phyloP scores from a whole-genome alignment of 2,888 invertebrate genomes.

The Hydrotaea cyrtoneurina region DNA sequence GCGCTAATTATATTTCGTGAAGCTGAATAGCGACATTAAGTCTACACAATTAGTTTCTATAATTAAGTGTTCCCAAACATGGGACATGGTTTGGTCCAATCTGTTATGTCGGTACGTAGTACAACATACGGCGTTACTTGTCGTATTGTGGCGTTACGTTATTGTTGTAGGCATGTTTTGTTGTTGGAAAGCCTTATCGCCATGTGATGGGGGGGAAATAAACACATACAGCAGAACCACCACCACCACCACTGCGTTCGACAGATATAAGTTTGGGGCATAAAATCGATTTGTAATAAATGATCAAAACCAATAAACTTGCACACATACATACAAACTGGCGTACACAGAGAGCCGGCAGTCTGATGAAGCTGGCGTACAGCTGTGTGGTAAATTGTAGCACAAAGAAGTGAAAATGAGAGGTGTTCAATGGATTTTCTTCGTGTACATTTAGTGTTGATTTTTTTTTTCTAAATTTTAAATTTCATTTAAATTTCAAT shows the following conservation, averaged over 20 bases:
- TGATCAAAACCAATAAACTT: constrained; percentile 41
- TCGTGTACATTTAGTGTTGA: no score
- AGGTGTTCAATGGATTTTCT: no score
- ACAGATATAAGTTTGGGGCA: constrained; percentile 38
- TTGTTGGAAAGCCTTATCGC: neutral
- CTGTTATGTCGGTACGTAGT: no score
- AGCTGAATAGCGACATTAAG: neutral
- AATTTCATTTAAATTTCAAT: no score
- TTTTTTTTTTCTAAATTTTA: no score
- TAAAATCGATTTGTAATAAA: constrained; percentile 60
- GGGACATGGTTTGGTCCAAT: neutral
- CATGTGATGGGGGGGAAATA: neutral
- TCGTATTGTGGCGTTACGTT: no score
- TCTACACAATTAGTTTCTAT: neutral
- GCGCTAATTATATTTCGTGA: no score
- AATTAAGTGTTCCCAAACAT: neutral
- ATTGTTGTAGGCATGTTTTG: neutral
- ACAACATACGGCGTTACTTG: no score
- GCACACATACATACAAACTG: neutral
- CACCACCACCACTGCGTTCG: neutral
- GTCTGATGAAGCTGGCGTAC: neutral
- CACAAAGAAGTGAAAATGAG: no score
- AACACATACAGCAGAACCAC: neutral
- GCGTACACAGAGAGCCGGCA: neutral
- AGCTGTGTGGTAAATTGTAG: neutral